Evolutionary conservation across 1,140 invertebrate species (phyloP).

Genomic region (Coenobita brevimanus): DNA sequence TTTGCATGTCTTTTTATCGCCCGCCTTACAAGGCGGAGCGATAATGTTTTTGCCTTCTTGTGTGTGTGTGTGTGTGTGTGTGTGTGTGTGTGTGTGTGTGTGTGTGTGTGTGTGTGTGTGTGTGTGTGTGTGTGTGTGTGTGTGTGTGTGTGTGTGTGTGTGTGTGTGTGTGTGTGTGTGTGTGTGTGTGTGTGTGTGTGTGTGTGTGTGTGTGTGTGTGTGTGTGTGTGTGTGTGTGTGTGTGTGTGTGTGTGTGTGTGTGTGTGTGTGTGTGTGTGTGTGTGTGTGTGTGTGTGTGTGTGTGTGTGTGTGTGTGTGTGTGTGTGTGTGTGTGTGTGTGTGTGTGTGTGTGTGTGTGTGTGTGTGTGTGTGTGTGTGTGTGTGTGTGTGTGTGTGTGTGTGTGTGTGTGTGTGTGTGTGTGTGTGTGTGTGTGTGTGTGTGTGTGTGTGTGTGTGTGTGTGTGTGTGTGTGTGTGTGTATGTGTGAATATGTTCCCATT

Average conservation of each 20-base stretch:
- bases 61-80: conserved; percentile 1
- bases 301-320: not conserved
- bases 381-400: too few relatives aligned
- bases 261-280: not conserved
- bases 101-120: conserved; percentile 1
- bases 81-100: conserved; percentile 1
- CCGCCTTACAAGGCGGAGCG: too few relatives aligned
- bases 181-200: conserved; percentile 1
- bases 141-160: conserved; percentile 1
- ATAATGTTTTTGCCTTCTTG: too few relatives aligned
- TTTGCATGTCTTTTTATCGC: too few relatives aligned
- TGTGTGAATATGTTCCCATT: too few relatives aligned
- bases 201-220: conserved; percentile 1
- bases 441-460: too few relatives aligned
- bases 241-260: not conserved
- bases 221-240: not conserved
- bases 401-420: too few relatives aligned
- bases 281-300: not conserved
- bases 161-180: conserved; percentile 1
- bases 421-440: too few relatives aligned
- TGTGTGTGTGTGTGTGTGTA: too few relatives aligned
- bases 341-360: too few relatives aligned
- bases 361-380: too few relatives aligned
- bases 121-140: conserved; percentile 1
- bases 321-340: not conserved